Conservation (phyloP, 2,888 invertebrate species). For the Caenorhabditis sp. region DNA sequence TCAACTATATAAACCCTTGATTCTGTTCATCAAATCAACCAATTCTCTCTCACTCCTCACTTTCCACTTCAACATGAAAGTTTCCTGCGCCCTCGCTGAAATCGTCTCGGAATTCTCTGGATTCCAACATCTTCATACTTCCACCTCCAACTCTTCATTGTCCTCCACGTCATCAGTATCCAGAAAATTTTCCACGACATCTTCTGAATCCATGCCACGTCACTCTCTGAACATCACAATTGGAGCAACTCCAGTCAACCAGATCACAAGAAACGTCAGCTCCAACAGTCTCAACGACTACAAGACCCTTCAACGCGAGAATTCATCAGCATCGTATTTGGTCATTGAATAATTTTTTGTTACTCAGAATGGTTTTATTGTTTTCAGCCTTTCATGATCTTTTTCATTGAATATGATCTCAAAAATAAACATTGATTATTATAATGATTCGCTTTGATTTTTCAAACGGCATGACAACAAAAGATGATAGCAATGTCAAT, state of each 20-base stretch:
- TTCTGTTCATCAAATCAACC: slow-evolving; percentile 6
- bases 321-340: slow-evolving; percentile 43
- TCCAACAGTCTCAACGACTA: slow-evolving; percentile 36
- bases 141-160: neutral
- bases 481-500: too few species aligned
- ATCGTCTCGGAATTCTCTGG: slow-evolving; percentile 54
- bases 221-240: slow-evolving; percentile 47
- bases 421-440: neutral
- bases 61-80: slow-evolving; percentile 37
- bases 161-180: slow-evolving; percentile 3
- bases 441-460: too few species aligned
- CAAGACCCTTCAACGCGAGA: slow-evolving; percentile 9
- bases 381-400: slow-evolving; percentile 7
- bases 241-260: slow-evolving; percentile 26
- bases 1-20: slow-evolving; percentile 10
- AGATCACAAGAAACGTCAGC: slow-evolving; percentile 9
- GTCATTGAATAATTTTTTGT: slow-evolving; percentile 34
- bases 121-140: slow-evolving; percentile 50
- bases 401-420: neutral
- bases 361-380: neutral
- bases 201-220: slow-evolving; percentile 24
- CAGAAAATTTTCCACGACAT: neutral
- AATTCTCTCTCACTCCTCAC: slow-evolving; percentile 15
- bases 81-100: slow-evolving; percentile 42
- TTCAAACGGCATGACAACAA: too few species aligned